A percentile compares a stretch with the other conserved stretches of the same genome.
Conservation (phyloP, 2,888 invertebrate genomes). For the Poecilus cupreus region DNA sequence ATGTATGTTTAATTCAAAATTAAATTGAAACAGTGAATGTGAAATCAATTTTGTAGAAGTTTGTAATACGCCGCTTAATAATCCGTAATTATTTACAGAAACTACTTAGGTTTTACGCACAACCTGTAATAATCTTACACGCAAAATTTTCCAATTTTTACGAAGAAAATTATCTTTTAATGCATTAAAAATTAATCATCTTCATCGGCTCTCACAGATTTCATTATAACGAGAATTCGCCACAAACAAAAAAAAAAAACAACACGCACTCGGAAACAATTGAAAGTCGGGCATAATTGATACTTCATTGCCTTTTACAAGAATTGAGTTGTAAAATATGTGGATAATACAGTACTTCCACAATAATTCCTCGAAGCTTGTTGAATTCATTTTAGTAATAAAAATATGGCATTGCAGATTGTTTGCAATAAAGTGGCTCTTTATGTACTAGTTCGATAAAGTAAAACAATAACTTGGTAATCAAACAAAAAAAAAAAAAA, state of each 20-base stretch:
- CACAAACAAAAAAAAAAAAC: neutral
- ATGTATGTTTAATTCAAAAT: slow-evolving; percentile 23
- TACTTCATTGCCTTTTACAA: neutral
- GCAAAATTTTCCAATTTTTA: slow-evolving; percentile 36
- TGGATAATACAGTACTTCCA: too few species aligned
- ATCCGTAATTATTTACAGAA: slow-evolving; percentile 36
- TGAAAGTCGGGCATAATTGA: neutral
- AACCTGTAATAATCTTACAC: slow-evolving; percentile 31
- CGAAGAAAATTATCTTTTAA: slow-evolving; percentile 30
- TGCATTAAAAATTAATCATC: slow-evolving; percentile 19
- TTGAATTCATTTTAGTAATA: too few species aligned
- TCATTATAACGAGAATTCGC: neutral
- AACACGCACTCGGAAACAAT: neutral
- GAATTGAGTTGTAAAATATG: neutral
- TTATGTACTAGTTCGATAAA: too few species aligned
- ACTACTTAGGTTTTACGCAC: slow-evolving; percentile 22
- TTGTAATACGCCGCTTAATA: slow-evolving; percentile 29
- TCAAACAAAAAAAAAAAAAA: too few species aligned
- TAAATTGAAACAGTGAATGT: slow-evolving; percentile 22
- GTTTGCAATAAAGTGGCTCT: too few species aligned
- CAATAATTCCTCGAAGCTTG: too few species aligned
- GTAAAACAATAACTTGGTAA: too few species aligned
- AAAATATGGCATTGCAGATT: too few species aligned
- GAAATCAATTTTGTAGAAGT: slow-evolving; percentile 27
- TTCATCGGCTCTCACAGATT: slow-evolving; percentile 14